phyloP scores from a whole-genome alignment of 2,888 invertebrate species.

The Cremastinae sp. region DNA sequence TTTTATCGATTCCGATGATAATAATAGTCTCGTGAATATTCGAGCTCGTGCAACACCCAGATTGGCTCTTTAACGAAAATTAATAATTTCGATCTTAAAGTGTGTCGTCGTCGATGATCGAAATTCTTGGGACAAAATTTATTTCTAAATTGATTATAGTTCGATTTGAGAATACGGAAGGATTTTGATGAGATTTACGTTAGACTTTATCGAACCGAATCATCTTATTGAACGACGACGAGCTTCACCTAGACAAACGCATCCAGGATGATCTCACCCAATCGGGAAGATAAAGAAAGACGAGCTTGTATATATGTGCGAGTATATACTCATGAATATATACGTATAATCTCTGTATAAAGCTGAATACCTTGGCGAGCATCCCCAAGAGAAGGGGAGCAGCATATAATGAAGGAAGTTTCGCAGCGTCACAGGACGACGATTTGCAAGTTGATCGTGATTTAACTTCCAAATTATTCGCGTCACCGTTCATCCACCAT shows the following conservation, averaged over 20 bases:
- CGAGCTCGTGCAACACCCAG: too few species aligned
- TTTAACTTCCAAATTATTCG: slow-evolving; percentile 70
- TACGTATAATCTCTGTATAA: slow-evolving; percentile 12
- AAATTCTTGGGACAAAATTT: too few species aligned
- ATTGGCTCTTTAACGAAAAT: too few species aligned
- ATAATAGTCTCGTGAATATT: slow-evolving; percentile 2
- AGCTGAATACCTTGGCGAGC: slow-evolving; percentile 36
- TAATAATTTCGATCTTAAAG: too few species aligned
- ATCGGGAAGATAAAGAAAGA: slow-evolving; percentile 32
- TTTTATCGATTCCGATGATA: slow-evolving; percentile 7
- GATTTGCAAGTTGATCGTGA: slow-evolving; percentile 71
- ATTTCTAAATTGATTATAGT: too few species aligned
- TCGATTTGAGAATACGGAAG: neutral
- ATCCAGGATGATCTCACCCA: slow-evolving; percentile 29
- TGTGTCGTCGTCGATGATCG: too few species aligned
- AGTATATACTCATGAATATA: neutral
- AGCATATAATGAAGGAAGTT: slow-evolving; percentile 57
- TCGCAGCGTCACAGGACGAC: slow-evolving; percentile 56
- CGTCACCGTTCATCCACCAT: slow-evolving; percentile 31
- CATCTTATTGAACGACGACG: slow-evolving; percentile 44
- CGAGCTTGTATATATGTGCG: neutral
- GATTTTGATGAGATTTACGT: slow-evolving; percentile 32
- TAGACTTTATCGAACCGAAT: slow-evolving; percentile 37
- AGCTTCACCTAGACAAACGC: slow-evolving; percentile 32
- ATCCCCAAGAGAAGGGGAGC: slow-evolving; percentile 44